Conservation (phyloP, 1,140 invertebrate species). For the Cheumatopsyche charites region DNA sequence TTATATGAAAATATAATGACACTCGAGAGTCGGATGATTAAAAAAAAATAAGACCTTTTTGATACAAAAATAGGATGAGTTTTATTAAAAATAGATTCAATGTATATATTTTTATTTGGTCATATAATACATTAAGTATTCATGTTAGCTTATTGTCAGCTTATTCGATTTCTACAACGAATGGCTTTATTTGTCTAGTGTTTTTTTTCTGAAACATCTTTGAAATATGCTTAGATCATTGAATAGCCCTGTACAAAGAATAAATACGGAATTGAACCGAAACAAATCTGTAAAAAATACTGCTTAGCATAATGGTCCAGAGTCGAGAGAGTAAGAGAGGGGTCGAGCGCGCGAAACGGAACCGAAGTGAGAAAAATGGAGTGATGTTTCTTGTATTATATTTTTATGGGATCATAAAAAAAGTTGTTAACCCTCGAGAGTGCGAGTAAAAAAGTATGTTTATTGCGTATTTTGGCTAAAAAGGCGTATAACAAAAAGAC, state of each 20-base stretch:
- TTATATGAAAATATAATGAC: no score
- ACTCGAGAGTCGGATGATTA: no score
- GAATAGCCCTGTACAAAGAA: not conserved
- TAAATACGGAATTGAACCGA: not conserved
- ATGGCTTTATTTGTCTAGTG: no score
- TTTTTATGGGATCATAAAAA: constrained; percentile 47
- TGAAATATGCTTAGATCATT: no score
- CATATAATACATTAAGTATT: no score
- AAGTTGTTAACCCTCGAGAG: constrained; percentile 45
- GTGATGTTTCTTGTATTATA: constrained; percentile 48
- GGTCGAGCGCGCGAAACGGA: constrained; percentile 19
- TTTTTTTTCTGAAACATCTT: no score
- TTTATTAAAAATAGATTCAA: no score
- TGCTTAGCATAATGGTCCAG: constrained; percentile 28
- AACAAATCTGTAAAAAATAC: constrained; percentile 28
- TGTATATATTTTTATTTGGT: no score
- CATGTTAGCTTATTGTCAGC: no score
- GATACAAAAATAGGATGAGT: no score
- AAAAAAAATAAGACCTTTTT: no score
- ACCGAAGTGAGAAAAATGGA: constrained; percentile 43
- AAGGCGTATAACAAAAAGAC: constrained; percentile 45
- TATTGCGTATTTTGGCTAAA: constrained; percentile 43
- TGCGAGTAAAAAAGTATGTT: constrained; percentile 47
- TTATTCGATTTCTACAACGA: no score
- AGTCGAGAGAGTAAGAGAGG: not conserved